Evolutionary conservation across 1,140 invertebrate genomes (phyloP).

Genomic region (Melipona quadrifasciata): DNA sequence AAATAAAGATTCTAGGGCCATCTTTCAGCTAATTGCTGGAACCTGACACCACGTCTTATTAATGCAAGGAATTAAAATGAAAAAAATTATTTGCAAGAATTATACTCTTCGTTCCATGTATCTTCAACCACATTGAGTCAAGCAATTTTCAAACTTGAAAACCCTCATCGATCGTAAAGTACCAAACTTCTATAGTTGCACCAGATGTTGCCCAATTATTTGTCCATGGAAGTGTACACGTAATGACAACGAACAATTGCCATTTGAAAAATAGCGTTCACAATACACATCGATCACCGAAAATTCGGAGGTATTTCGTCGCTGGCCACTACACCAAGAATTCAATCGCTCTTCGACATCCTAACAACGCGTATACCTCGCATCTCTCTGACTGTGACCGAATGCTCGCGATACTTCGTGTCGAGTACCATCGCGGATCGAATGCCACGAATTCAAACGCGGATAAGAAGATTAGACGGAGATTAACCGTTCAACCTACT

Average conservation of each 20-base stretch:
- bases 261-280: background rate
- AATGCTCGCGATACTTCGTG: background rate
- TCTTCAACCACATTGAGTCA: too few species aligned
- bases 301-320: slow-evolving; percentile 20
- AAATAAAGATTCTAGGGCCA: too few species aligned
- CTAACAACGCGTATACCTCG: slow-evolving; percentile 13
- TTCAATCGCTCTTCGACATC: slow-evolving; percentile 36
- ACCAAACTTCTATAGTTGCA: too few species aligned
- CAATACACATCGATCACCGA: background rate
- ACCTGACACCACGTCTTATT: too few species aligned
- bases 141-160: too few species aligned
- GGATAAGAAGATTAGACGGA: background rate
- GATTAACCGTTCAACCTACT: background rate
- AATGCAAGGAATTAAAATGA: too few species aligned
- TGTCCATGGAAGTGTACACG: too few species aligned
- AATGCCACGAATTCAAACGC: background rate
- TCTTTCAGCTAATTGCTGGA: too few species aligned
- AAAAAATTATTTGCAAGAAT: too few species aligned
- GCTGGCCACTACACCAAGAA: slow-evolving; percentile 33
- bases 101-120: too few species aligned
- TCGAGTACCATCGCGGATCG: background rate
- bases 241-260: background rate
- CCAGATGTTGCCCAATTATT: too few species aligned
- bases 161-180: too few species aligned
- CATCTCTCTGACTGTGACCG: background rate